A percentile compares a stretch with the other conserved stretches of the same genome.
phyloP scores from a whole-genome alignment of 2,888 invertebrate genomes.

The Drosophila prolongata region DNA sequence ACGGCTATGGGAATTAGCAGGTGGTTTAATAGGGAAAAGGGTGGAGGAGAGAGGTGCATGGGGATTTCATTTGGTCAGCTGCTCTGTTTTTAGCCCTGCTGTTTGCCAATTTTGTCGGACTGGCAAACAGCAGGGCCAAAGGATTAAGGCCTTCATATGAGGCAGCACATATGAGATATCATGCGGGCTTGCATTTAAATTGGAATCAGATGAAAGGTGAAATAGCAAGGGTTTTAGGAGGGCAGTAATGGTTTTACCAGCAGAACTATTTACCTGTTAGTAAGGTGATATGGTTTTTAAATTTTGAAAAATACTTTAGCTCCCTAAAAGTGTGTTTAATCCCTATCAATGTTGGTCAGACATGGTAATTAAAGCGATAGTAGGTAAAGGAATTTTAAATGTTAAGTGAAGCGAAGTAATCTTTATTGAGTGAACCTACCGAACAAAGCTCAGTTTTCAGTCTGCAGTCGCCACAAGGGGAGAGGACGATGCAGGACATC shows the following conservation, averaged over 20 bases:
- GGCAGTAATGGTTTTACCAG: not conserved
- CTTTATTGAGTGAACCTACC: not conserved
- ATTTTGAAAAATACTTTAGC: not conserved
- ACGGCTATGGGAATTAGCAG: constrained; percentile 24
- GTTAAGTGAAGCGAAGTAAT: not conserved
- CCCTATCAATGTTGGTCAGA: too few species aligned
- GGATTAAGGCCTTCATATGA: not conserved
- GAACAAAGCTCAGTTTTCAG: not conserved
- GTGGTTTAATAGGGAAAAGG: not conserved
- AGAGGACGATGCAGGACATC: constrained; percentile 5
- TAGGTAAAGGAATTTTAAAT: too few species aligned
- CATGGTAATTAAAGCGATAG: too few species aligned
- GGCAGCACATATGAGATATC: constrained; percentile 5
- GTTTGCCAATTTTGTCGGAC: constrained; percentile 10
- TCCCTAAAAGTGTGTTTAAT: too few species aligned
- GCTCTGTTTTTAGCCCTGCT: not conserved
- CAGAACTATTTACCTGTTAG: too few species aligned
- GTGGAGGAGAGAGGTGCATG: not conserved
- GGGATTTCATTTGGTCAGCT: constrained; percentile 24
- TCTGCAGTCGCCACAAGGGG: not conserved
- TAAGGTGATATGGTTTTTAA: too few species aligned
- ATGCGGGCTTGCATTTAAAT: constrained; percentile 10
- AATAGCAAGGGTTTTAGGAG: not conserved
- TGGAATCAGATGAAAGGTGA: not conserved
- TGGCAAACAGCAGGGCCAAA: constrained; percentile 25